Base-by-base conservation (phyloP, 1,140 invertebrate species). In the Drosophila nebulosa region DNA sequence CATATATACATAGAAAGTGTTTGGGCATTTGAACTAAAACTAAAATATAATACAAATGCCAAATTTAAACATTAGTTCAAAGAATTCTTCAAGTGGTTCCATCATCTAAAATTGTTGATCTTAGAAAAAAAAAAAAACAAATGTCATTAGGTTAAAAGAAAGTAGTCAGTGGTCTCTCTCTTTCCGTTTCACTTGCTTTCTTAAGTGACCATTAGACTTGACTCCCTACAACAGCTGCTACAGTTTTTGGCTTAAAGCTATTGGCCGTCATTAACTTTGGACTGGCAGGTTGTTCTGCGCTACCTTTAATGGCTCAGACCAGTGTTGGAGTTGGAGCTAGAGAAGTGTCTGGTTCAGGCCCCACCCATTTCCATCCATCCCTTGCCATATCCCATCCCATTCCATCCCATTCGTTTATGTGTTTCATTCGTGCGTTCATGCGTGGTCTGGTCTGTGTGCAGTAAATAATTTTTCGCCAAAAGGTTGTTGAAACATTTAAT, bases 401-500 rank as follows among this genome's bases (percentile, higher is more conserved):
- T 42, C 53, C 50, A 12, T 32, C 30, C 30, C 30, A 32, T 32
- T 32, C 30, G 39, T 46, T 46, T 46, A 46, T 46, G 4, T 46
- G 39, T 46, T 46, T 21, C 61, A 50, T 53, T 69, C 36, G 39
- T 66, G 76, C 66, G 69, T 67, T 59, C 65, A 63, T 72, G 79
- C 76, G 74, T 69, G 79, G 56, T 30, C 14, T 4, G 52, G 66
- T 22, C 74, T 64, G 16, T 46, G 39, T 46, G 83, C 83, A 86
- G 83, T 88, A 88, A 86, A 89, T 89, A 86, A 85, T 85, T 89
- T 78, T 85, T 69, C 69, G 81, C 79, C 75, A 75, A 83, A 86
- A 86, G 83, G 78, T 86, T 86, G 83, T 86, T 88, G 83, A 86
- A 86, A 86, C 83, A 86, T 86, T 86, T 86, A 86, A 86, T 86